Conservation (phyloP, 2,888 invertebrate species). For the Pyralis farinalis region DNA sequence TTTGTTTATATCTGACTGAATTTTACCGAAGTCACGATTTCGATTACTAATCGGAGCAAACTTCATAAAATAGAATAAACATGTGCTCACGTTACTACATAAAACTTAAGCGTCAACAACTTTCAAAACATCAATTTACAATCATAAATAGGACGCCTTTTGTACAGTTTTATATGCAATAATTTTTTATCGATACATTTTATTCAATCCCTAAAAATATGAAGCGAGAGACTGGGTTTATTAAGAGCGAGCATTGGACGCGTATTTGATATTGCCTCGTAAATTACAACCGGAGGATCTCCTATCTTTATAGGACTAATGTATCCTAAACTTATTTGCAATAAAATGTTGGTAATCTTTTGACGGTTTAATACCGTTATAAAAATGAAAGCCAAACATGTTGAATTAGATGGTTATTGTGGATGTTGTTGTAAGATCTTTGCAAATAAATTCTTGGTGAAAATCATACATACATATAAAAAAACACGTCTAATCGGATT, state of each 20-base stretch:
- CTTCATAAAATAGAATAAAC: no score
- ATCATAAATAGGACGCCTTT: background rate
- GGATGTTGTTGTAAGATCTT: no score
- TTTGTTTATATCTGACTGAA: no score
- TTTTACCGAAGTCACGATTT: no score
- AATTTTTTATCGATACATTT: conserved; percentile 16
- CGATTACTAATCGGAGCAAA: no score
- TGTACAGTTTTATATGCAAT: conserved; percentile 4
- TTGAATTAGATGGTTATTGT: no score
- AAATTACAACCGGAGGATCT: conserved; percentile 38
- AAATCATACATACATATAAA: no score
- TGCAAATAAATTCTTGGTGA: no score
- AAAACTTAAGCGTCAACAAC: no score
- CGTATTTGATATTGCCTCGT: conserved; percentile 43
- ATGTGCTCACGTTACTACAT: no score
- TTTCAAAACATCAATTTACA: background rate
- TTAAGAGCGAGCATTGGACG: conserved; percentile 48
- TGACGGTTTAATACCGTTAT: background rate
- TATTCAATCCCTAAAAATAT: conserved; percentile 21
- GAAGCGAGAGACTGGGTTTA: conserved; percentile 37
- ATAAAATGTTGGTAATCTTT: conserved; percentile 6
- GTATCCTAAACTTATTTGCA: conserved; percentile 6
- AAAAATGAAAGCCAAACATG: background rate
- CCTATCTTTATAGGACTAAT: conserved; percentile 14
- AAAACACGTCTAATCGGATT: no score